These are phyloP conservation scores for Nebria salina DNA, from an alignment of 2,888 invertebrate genomes.

Conservation along the genomic window DNA sequence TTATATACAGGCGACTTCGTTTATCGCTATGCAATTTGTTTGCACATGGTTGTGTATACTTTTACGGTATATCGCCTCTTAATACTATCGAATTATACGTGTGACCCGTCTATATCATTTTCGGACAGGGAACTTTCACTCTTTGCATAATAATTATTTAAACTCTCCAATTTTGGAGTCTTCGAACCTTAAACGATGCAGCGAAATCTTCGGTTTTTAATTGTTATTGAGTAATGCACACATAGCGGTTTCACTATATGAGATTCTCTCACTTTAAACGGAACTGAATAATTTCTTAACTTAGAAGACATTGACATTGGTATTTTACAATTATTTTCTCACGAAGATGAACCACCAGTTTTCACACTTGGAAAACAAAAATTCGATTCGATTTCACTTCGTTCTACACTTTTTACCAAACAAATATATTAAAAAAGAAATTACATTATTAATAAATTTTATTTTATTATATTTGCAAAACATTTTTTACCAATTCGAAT, in stretches of 20 bases:
- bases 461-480: too few relatives aligned
- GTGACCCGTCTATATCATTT: neutral
- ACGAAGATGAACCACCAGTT: neutral
- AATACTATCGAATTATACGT: neutral
- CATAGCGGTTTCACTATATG: neutral
- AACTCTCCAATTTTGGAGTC: neutral
- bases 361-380: neutral
- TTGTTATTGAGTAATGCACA: neutral
- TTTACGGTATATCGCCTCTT: neutral
- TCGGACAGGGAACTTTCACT: neutral
- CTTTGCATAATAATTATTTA: slow-evolving; percentile 1
- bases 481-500: too few relatives aligned
- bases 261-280: neutral
- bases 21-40: neutral
- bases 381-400: neutral
- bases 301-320: neutral
- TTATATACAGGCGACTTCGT: neutral
- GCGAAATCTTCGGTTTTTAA: slow-evolving; percentile 1
- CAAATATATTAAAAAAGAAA: too few relatives aligned
- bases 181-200: slow-evolving; percentile 1
- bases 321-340: neutral
- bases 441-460: too few relatives aligned
- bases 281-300: neutral
- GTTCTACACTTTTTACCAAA: neutral
- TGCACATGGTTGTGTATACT: neutral